Evolutionary conservation across 2,888 invertebrate species (phyloP).

Genomic region (Cremastinae sp.): DNA sequence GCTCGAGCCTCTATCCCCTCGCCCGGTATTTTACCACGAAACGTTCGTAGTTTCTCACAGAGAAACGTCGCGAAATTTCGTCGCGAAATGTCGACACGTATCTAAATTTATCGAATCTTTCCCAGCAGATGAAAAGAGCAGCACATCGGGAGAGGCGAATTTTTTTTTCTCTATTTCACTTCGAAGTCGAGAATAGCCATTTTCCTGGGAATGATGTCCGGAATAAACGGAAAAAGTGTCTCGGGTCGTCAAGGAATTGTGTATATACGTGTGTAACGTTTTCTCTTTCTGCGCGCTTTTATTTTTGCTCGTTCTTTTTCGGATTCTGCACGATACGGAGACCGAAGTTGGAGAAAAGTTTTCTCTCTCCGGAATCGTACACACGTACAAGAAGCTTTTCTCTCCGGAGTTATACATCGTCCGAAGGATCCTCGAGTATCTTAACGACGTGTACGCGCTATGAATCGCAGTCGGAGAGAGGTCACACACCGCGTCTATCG

Average conservation of each 20-base stretch:
- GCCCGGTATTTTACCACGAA: constrained; percentile 38
- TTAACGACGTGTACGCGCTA: constrained; percentile 60
- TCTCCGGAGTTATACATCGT: constrained; percentile 23
- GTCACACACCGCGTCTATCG: constrained; percentile 22
- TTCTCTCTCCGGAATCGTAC: constrained; percentile 28
- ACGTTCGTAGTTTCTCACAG: constrained; percentile 33
- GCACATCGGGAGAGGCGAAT: too few relatives aligned
- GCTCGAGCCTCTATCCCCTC: constrained; percentile 3
- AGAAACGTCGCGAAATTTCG: constrained; percentile 34
- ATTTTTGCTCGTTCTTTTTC: constrained; percentile 8
- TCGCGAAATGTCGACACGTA: not conserved
- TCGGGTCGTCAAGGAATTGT: too few relatives aligned
- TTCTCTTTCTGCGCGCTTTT: too few relatives aligned
- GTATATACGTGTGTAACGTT: too few relatives aligned
- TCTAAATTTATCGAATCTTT: not conserved
- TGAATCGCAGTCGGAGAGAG: constrained; percentile 52
- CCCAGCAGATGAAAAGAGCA: too few relatives aligned
- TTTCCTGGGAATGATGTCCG: too few relatives aligned
- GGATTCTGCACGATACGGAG: constrained; percentile 25
- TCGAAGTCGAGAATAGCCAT: too few relatives aligned
- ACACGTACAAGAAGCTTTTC: constrained; percentile 36
- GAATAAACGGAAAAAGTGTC: too few relatives aligned
- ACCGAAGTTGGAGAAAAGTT: too few relatives aligned
- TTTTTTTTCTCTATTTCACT: too few relatives aligned
- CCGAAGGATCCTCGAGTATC: constrained; percentile 48